Evolutionary conservation across 23 tunicate species (phyloP), one percentile per base, ranked within the genome.

Genomic region (Phallusia fumigata): DNA sequence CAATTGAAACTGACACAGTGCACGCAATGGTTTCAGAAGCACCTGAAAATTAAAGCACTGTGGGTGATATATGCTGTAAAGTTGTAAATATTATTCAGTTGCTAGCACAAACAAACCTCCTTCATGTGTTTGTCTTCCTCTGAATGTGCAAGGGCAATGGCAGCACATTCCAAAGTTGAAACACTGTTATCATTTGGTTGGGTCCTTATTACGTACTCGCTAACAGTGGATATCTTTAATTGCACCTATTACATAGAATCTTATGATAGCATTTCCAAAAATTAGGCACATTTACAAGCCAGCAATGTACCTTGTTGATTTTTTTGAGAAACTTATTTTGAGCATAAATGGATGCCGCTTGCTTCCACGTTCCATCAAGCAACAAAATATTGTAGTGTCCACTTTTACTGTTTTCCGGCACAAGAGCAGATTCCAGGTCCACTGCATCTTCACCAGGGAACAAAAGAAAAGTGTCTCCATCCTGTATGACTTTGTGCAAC

Each of bases 331-430:
- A 74, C 24, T 78, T 72, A 78, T 86, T 89, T 35, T 85, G 90
- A 2, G 79, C 36, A 49, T 88, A 96, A 35, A 96, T 91, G 0
- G 87, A 85, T 18, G 84, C 33, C 12, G 99, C 99, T 83, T 97
- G 99, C 32, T 89, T 81, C 99, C 99, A 97, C 12, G 99, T 97
- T 6, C 99, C 99, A 82, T 97, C 99, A 0, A 97, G 36, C 26
- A 93, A 21, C 8, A 97, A 33, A 33, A 93, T 30, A 52, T 90
- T 86, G 65, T 36, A 89, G 47, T 53, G 34, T 58, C 28, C 28
- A 24, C 28, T 24, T 21, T 24, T 21, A 24, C 1, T 22, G 69
- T 58, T 8, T 16, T 19, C 40, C 5, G 34, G 22, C 11, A 77
- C 69, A 19, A 53, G 78, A 18, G 85, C 72, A 35, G 85, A 85